Evolutionary conservation across 2,797 vertebrate species (phyloP).

Genomic region (Microchirus variegatus): DNA sequence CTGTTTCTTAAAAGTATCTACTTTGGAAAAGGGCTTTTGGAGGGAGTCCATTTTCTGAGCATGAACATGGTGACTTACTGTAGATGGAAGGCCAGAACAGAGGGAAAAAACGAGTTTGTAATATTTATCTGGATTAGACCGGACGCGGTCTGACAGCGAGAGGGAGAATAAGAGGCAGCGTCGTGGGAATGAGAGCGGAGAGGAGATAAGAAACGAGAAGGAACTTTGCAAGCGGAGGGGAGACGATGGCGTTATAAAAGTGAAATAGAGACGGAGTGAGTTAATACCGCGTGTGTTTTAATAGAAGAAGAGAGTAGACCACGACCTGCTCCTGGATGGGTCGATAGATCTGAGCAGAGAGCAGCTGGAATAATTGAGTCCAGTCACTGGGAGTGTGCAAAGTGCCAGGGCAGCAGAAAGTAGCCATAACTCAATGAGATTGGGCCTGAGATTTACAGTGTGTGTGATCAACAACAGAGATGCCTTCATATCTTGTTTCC

Average conservation of each 20-base stretch:
- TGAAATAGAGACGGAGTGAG: slow-evolving; percentile 57
- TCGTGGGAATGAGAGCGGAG: slow-evolving; percentile 7
- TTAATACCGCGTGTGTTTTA: slow-evolving; percentile 32
- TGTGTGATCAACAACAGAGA: slow-evolving; percentile 63
- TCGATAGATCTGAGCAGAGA: slow-evolving; percentile 66
- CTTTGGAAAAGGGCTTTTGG: slow-evolving; percentile 54
- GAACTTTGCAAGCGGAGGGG: slow-evolving; percentile 11
- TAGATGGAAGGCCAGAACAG: slow-evolving; percentile 25
- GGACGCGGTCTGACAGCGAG: slow-evolving; percentile 25
- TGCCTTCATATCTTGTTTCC: slow-evolving; percentile 49
- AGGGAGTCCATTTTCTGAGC: slow-evolving; percentile 45
- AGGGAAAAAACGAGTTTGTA: slow-evolving; percentile 37
- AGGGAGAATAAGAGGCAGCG: slow-evolving; percentile 24
- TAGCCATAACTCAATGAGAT: slow-evolving; percentile 67
- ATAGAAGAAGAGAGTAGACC: slow-evolving; percentile 31
- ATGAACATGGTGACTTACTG: slow-evolving; percentile 24
- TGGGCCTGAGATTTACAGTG: slow-evolving; percentile 65
- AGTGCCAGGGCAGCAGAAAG: slow-evolving; percentile 68
- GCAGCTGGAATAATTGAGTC: slow-evolving; percentile 70
- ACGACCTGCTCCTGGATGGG: slow-evolving; percentile 41
- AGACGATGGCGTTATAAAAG: slow-evolving; percentile 50
- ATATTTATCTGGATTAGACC: slow-evolving; percentile 47
- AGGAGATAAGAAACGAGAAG: slow-evolving; percentile 40
- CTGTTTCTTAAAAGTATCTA: slow-evolving; percentile 52
- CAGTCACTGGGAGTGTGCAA: slow-evolving; percentile 61